These are phyloP conservation scores for Sinelater perroti DNA, from an alignment of 2,888 invertebrate genomes.

Conservation along the genomic window DNA sequence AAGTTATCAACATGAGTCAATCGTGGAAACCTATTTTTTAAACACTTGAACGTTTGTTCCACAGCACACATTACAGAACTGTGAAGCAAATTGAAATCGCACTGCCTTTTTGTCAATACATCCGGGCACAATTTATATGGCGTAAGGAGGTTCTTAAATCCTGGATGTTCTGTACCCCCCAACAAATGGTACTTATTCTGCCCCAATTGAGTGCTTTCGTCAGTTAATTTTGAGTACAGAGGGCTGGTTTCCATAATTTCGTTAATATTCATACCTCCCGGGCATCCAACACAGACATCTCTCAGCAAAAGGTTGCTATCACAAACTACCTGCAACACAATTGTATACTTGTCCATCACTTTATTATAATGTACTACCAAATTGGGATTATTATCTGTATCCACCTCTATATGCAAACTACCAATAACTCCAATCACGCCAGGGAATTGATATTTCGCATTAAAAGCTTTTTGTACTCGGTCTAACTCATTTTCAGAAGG, in stretches of 20 bases:
- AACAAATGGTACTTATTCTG: slow-evolving; percentile 41
- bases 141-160: slow-evolving; percentile 42
- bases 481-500: slow-evolving; percentile 38
- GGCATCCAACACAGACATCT: slow-evolving; percentile 44
- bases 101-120: slow-evolving; percentile 29
- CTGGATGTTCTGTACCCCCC: slow-evolving; percentile 46
- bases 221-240: slow-evolving; percentile 34
- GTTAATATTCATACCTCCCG: slow-evolving; percentile 42
- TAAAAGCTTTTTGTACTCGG: slow-evolving; percentile 38
- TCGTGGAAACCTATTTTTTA: slow-evolving; percentile 44
- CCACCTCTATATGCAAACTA: slow-evolving; percentile 41
- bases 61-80: slow-evolving; percentile 42
- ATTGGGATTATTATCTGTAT: slow-evolving; percentile 18
- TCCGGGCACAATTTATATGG: slow-evolving; percentile 37
- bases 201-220: slow-evolving; percentile 34
- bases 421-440: slow-evolving; percentile 43
- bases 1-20: slow-evolving; percentile 41
- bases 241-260: slow-evolving; percentile 43
- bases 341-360: slow-evolving; percentile 39
- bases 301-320: slow-evolving; percentile 44
- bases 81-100: slow-evolving; percentile 43
- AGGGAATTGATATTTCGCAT: slow-evolving; percentile 39
- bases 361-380: slow-evolving; percentile 39
- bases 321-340: slow-evolving; percentile 45
- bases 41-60: slow-evolving; percentile 42